Base-by-base conservation (phyloP, 2,888 invertebrate species). In the Chloromyia formosa region DNA sequence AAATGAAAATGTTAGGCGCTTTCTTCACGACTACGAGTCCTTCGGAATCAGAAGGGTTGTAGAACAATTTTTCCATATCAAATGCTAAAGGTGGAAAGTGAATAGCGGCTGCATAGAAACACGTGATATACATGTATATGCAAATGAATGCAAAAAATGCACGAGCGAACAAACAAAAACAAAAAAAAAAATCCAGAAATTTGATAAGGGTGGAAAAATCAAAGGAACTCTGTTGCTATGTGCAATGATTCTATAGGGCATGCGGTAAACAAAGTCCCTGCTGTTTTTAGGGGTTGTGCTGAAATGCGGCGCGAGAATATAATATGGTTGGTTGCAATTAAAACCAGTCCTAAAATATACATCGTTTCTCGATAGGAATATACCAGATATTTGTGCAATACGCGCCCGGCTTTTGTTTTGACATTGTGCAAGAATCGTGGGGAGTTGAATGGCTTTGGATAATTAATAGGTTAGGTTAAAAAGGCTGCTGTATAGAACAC, bases 191-290 rank as follows among this genome's bases (percentile, higher is more conserved):
- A 20, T 56, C 22, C 10, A 20, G 22, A 56, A 56, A 56, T 56
- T 56, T 56, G 56, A 56, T 56, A 56, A 56, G 56, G 56, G 56
- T 56, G 56, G 22, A 56, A 56, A 20, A 56, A 56, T 56, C 10
- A 18, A 56, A 18, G 56, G 4, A 10, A 20, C 20, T 16, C 56
- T 56, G 56, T 56, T 56, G 56, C 56, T 56, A 56, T 56, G 56
- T 56, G 56, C 56, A 56, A 56, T 16, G 18, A 20, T 18, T 20
- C 56, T 1, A 10, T 56, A 49, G 20, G 10, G 56, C 14, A 56
- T 56, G 10, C 18, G 16, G 5, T 16, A n/a, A n/a, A n/a, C n/a
- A n/a, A n/a, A n/a, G n/a, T n/a, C n/a, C n/a, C n/a, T n/a, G n/a
- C n/a, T 10, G 56, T 10, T 56, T 56, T 49, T 49, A 12, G 49